These are phyloP conservation scores for Hipparchia sbordonii DNA, from an alignment of 2,888 invertebrate genomes.

Conservation along the genomic window DNA sequence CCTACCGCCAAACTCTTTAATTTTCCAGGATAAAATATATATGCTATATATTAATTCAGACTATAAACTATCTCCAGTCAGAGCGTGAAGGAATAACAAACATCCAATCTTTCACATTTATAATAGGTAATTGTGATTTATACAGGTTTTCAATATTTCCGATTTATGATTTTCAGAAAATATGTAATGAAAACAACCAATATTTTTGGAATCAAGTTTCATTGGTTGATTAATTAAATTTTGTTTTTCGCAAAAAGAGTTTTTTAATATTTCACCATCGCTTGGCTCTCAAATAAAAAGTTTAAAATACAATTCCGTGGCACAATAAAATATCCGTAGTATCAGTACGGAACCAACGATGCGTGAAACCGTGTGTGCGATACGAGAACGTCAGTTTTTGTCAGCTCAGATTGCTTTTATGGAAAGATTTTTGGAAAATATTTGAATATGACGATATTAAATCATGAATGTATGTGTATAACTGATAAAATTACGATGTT, in stretches of 20 bases:
- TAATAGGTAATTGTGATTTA: no score
- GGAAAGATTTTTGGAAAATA: slow-evolving; percentile 13
- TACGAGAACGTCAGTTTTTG: slow-evolving; percentile 28
- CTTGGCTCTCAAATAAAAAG: not conserved
- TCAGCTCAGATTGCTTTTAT: slow-evolving; percentile 21
- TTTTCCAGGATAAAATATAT: no score
- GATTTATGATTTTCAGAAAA: no score
- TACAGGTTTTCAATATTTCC: no score
- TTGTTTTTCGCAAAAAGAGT: not conserved
- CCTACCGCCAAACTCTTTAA: no score
- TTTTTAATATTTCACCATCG: not conserved
- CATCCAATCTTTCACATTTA: no score
- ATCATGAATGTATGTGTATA: not conserved
- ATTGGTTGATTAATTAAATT: not conserved
- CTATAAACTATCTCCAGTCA: no score
- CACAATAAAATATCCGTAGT: slow-evolving; percentile 17
- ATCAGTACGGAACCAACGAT: slow-evolving; percentile 18
- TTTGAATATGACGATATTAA: slow-evolving; percentile 10
- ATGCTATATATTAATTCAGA: no score
- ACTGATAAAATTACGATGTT: no score
- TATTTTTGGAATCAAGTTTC: not conserved
- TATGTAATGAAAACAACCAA: not conserved
- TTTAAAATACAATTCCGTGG: slow-evolving; percentile 14
- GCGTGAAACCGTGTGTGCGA: slow-evolving; percentile 16
- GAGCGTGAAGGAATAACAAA: no score